These are phyloP conservation scores for Tenthredo mesomela DNA, from an alignment of 2,888 invertebrate species.

Conservation along the genomic window DNA sequence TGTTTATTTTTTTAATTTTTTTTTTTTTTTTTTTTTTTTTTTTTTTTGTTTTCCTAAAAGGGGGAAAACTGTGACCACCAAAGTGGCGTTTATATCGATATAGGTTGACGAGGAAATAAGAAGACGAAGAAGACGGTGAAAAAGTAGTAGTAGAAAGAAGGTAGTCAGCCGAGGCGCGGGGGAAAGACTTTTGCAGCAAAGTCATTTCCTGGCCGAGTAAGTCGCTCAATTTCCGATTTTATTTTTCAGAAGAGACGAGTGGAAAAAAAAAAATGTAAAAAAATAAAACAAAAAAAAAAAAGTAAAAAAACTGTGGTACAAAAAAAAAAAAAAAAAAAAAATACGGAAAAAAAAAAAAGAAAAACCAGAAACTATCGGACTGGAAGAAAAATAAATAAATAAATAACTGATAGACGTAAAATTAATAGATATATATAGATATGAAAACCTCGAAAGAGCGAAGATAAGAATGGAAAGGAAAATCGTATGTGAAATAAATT, in stretches of 20 bases:
- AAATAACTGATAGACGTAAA: not conserved
- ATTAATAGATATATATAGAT: not conserved
- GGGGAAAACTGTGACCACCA: not conserved
- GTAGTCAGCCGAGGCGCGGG: not conserved
- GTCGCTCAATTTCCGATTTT: slow-evolving; percentile 36
- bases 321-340: not conserved
- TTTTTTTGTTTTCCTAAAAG: not conserved
- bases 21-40: too few species aligned
- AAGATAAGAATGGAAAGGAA: not conserved
- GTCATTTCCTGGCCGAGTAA: slow-evolving; percentile 35
- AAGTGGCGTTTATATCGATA: not conserved
- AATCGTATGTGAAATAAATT: too few species aligned
- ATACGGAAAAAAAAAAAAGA: not conserved
- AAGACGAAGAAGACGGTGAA: not conserved
- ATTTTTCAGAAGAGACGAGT: not conserved
- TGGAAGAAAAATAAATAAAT: not conserved
- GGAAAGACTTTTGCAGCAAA: slow-evolving; percentile 26
- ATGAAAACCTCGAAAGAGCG: not conserved
- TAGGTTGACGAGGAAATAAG: not conserved
- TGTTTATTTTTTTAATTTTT: too few species aligned
- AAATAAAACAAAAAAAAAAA: not conserved
- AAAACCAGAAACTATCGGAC: not conserved
- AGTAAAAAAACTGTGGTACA: not conserved
- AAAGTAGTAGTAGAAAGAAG: not conserved
- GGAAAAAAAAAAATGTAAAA: not conserved